Conservation (phyloP, 2,113 vertebrate genomes). For the Desmodus rotundus region DNA sequence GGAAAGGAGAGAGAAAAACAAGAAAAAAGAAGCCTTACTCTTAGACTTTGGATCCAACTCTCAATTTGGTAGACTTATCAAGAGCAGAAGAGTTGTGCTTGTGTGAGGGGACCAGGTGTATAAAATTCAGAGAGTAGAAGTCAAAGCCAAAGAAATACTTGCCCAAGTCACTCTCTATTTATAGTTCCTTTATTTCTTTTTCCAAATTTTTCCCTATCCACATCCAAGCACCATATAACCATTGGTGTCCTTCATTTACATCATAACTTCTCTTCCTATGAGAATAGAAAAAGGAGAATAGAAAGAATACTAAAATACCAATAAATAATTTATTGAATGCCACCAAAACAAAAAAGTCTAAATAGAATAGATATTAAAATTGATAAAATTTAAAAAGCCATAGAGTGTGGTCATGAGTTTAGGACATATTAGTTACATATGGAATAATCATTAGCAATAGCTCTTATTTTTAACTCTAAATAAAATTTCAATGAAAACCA, state of each 20-base stretch:
- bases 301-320: neutral
- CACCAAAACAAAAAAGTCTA: neutral
- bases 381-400: neutral
- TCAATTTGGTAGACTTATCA: neutral
- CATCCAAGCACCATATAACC: neutral
- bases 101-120: neutral
- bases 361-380: neutral
- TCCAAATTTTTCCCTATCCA: neutral
- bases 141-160: neutral
- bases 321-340: rapidly evolving
- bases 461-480: neutral
- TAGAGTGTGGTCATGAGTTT: neutral
- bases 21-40: neutral
- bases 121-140: neutral
- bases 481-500: neutral
- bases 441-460: neutral
- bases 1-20: neutral
- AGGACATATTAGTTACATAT: neutral
- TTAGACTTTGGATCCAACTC: neutral
- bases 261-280: neutral
- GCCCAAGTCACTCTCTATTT: neutral
- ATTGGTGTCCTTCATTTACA: neutral
- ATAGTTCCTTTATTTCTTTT: neutral
- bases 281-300: neutral
- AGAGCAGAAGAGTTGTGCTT: neutral